A percentile compares a stretch with the other conserved stretches of the same genome.
Conservation (phyloP, 2,888 invertebrate species). For the Ophion slaviceki region DNA sequence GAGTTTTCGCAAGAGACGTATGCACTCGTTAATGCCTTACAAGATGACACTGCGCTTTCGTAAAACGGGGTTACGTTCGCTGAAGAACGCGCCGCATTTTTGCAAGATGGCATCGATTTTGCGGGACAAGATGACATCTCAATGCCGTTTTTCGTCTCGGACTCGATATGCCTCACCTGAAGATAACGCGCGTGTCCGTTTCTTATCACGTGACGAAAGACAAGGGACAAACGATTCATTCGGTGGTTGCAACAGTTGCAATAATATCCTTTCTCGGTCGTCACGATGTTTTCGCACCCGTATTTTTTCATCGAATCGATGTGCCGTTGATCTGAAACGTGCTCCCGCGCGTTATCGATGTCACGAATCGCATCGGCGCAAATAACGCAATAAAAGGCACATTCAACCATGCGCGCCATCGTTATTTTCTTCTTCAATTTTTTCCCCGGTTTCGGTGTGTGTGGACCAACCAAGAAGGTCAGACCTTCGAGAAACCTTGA, state of each 20-base stretch:
- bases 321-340: not conserved
- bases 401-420: too few species aligned
- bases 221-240: not conserved
- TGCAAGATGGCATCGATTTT: not conserved
- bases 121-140: not conserved
- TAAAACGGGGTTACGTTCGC: too few species aligned
- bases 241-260: not conserved
- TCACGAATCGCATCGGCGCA: conserved; percentile 3
- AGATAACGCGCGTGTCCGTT: not conserved
- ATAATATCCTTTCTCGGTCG: not conserved
- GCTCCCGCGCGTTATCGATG: not conserved
- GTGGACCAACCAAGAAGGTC: not conserved
- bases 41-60: too few species aligned
- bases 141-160: too few species aligned
- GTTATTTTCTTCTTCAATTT: not conserved
- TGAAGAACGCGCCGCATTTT: not conserved
- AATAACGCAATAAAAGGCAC: conserved; percentile 29
- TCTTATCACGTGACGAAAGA: not conserved
- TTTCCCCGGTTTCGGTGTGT: not conserved
- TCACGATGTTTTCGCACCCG: conserved; percentile 26
- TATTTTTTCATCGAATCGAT: not conserved
- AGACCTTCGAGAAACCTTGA: not conserved
- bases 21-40: too few species aligned
- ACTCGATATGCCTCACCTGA: too few species aligned
- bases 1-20: too few species aligned